Evolutionary conservation across 1,140 invertebrate species (phyloP).

Genomic region (Subanguina moxae): DNA sequence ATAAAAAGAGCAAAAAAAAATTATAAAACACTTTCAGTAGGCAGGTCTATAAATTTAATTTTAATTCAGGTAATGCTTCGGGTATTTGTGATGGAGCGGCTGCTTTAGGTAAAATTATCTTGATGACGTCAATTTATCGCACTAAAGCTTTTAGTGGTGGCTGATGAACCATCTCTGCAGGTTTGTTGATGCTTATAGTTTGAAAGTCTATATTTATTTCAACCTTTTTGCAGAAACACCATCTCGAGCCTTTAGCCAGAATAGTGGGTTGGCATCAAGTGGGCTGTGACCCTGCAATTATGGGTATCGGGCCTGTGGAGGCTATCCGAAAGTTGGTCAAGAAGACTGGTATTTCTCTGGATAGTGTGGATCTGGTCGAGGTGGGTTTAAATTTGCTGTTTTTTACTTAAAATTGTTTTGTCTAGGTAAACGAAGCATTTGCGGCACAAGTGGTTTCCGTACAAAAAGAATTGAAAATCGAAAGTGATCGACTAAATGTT

Average conservation of each 20-base stretch:
- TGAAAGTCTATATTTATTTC: too few species aligned
- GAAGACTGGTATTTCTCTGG: constrained; percentile 69
- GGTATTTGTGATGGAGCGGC: constrained; percentile 93
- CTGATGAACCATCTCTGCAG: constrained; percentile 78
- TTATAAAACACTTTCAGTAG: too few species aligned
- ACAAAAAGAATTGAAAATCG: constrained; percentile 83
- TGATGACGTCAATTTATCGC: too few species aligned
- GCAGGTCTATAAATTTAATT: too few species aligned
- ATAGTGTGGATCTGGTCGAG: constrained; percentile 87
- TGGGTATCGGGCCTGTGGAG: constrained; percentile 81
- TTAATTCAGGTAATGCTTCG: constrained; percentile 60
- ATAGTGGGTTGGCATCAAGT: constrained; percentile 62
- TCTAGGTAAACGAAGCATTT: constrained; percentile 86
- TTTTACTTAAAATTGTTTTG: not conserved
- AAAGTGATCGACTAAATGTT: constrained; percentile 82
- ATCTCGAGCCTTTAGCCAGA: constrained; percentile 68
- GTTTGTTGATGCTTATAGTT: too few species aligned
- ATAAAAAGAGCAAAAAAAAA: too few species aligned
- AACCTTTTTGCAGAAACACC: constrained; percentile 75
- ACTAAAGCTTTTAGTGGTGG: constrained; percentile 66
- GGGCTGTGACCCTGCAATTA: constrained; percentile 65
- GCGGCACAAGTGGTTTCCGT: constrained; percentile 83
- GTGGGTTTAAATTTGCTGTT: constrained; percentile 71
- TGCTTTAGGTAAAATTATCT: constrained; percentile 64
- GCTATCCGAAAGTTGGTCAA: constrained; percentile 79